Percentiles rank a stretch among this genome's conserved stretches.
These are phyloP conservation scores for Nebria brevicollis DNA, from an alignment of 2,888 invertebrate genomes.

Conservation along the genomic window DNA sequence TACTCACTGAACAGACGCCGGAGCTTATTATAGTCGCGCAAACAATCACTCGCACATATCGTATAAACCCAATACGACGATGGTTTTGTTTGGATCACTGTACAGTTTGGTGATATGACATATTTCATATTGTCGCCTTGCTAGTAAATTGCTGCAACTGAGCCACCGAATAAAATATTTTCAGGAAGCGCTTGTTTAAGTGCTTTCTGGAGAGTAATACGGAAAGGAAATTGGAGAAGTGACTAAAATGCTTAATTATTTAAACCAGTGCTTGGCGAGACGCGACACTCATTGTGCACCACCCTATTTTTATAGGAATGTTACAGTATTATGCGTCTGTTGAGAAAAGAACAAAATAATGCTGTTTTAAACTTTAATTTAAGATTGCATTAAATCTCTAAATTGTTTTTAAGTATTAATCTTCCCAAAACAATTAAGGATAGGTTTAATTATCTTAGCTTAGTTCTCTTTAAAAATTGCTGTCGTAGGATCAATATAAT, in stretches of 20 bases:
- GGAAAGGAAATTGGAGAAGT: not conserved
- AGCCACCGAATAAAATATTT: not conserved
- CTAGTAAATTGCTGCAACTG: slow-evolving; percentile 52
- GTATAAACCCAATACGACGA: not conserved
- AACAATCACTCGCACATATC: not conserved
- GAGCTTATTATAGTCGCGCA: slow-evolving; percentile 54
- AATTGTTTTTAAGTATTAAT: no score
- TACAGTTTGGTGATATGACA: slow-evolving; percentile 52
- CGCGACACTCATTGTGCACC: not conserved
- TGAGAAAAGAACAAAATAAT: not conserved
- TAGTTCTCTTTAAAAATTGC: no score
- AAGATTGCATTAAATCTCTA: no score
- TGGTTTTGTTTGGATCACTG: slow-evolving; percentile 50
- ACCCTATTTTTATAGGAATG: not conserved
- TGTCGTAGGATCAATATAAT: no score
- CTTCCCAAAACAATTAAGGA: no score
- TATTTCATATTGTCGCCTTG: slow-evolving; percentile 57
- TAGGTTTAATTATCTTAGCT: no score
- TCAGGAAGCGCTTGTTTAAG: not conserved
- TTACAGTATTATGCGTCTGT: not conserved
- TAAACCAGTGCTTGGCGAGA: not conserved
- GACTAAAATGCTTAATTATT: not conserved
- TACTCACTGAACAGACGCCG: slow-evolving; percentile 43
- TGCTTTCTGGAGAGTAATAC: not conserved
- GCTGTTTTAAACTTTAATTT: no score